Evolutionary conservation across 2,113 vertebrate species (phyloP).

Genomic region (Pygoscelis adeliae): DNA sequence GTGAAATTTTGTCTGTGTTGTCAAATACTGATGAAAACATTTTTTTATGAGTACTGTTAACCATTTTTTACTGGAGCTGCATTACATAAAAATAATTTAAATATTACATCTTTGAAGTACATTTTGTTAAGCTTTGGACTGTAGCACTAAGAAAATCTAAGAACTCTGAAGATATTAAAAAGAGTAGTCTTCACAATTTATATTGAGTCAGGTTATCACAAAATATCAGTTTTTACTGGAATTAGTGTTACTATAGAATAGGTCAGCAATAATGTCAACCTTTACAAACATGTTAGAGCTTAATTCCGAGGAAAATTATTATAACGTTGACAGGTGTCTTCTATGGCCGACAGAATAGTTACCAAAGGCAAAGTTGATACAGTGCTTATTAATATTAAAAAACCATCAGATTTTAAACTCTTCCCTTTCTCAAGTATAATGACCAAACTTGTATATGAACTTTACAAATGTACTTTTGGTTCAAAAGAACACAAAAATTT

Average conservation of each 20-base stretch:
- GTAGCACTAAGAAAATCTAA: background rate
- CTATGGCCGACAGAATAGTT: background rate
- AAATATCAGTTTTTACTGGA: background rate
- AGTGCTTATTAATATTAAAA: background rate
- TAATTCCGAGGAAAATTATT: background rate
- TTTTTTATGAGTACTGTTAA: background rate
- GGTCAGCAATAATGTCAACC: background rate
- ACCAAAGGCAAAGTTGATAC: background rate
- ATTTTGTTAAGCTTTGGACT: background rate
- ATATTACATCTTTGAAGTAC: background rate
- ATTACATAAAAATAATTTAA: background rate
- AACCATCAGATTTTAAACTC: background rate
- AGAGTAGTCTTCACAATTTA: background rate
- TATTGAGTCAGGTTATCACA: background rate
- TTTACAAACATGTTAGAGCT: background rate
- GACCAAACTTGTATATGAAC: background rate
- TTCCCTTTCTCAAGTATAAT: background rate
- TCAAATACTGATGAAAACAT: background rate
- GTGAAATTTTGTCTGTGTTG: background rate
- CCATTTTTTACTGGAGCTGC: background rate
- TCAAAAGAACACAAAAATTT: background rate
- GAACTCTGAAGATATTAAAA: background rate
- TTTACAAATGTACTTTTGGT: background rate
- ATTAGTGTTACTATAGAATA: background rate
- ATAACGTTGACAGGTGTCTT: no score